Evolutionary conservation across 2,888 invertebrate species (phyloP), one percentile per base, ranked within the genome.

Genomic region (Graphium colonna): DNA sequence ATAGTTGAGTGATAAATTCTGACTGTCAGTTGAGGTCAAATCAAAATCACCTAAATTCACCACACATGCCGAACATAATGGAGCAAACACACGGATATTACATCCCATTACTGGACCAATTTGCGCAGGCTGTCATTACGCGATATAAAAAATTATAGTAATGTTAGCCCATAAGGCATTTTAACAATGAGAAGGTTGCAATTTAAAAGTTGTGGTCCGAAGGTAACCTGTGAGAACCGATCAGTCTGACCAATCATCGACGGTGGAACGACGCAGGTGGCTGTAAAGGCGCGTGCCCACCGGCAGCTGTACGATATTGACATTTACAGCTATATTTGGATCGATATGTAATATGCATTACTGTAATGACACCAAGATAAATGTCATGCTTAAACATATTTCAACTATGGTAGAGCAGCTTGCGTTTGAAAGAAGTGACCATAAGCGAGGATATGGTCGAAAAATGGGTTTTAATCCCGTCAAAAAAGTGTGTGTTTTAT

Each of bases 221-320:
- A 47, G 55, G 41, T 47, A 52, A 16, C 42, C 15, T 43, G 43
- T 21, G 21, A 21, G 21, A 21, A 21, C 21, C 21, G 21, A 21
- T 21, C 21, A 3, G 5, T 21, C 53, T 61, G 65, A 67, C 66
- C 64, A 65, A 65, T 69, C 63, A 21, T 41, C 60, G 62, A 69
- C 1, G 63, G 68, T 69, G 65, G 65, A 63, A 63, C 61, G 64
- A 45, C 60, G 68, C 79, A 79, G 79, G 78, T 79, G 77, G 59
- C 60, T 51, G 57, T 47, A 47, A 58, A 56, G 64, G 64, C 71
- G 72, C 74, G 71, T 73, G 74, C 72, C 54, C 55, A 50, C 47
- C 41, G 50, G 56, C 67, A 67, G 63, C 64, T 69, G 67, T 59
- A 58, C 53, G 52, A 52, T 52, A 59, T 55, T 52, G 59, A 54